phyloP scores from a whole-genome alignment of 2,797 vertebrate genomes.

The Lacerta viridis region DNA sequence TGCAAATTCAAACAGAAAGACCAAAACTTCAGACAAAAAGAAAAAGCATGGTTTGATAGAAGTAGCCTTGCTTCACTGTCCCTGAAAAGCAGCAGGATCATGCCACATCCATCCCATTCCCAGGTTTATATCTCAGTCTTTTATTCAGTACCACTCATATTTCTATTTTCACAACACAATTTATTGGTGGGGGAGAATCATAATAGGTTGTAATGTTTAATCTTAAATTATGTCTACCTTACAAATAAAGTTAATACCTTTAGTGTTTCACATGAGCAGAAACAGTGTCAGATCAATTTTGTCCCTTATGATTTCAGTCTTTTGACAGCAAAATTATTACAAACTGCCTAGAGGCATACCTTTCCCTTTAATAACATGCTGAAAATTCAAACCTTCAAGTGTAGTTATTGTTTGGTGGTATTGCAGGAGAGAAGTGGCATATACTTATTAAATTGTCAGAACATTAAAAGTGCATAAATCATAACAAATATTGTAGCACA shows the following conservation, averaged over 20 bases:
- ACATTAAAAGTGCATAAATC: conserved; percentile 70
- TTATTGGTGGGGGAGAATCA: conserved; percentile 15
- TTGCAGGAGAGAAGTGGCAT: conserved; percentile 63
- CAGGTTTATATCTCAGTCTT: not conserved
- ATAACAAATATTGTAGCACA: conserved; percentile 58
- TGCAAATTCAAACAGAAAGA: not conserved
- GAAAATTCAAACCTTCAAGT: conserved; percentile 64
- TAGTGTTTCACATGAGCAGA: conserved; percentile 56
- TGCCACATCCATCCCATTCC: not conserved
- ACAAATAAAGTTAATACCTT: conserved; percentile 63
- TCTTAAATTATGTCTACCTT: conserved; percentile 58
- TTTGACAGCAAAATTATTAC: conserved; percentile 68
- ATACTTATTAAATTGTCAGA: conserved; percentile 76
- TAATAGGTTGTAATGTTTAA: conserved; percentile 49
- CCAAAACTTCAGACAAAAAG: not conserved
- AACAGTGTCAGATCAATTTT: conserved; percentile 66
- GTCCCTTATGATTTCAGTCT: conserved; percentile 64
- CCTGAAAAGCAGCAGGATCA: not conserved
- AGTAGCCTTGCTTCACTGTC: not conserved
- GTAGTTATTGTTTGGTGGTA: conserved; percentile 66
- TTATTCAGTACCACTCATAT: not conserved
- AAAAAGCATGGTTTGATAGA: not conserved
- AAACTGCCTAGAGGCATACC: conserved; percentile 67
- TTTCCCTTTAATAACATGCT: conserved; percentile 70
- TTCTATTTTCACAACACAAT: conserved; percentile 31